These are phyloP conservation scores for Eudasyphora cyanicolor DNA, from an alignment of 2,888 invertebrate species.

Conservation along the genomic window DNA sequence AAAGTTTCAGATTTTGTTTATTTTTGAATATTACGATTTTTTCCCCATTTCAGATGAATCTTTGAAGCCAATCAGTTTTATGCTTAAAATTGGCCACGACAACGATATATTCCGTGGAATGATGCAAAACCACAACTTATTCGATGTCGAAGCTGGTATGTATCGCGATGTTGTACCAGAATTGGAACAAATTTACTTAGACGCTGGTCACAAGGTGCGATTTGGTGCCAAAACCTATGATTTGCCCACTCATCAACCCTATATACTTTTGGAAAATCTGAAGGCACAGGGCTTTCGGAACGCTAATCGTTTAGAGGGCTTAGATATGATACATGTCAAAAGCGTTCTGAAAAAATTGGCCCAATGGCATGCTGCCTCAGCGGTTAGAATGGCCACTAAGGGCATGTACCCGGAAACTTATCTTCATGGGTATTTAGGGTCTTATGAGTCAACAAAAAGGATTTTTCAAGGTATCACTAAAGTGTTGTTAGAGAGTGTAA, in stretches of 20 bases:
- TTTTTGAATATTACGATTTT: too few relatives aligned
- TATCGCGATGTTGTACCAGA: conserved; percentile 71
- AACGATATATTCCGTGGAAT: conserved; percentile 57
- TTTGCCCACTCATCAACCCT: conserved; percentile 63
- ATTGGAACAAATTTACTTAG: conserved; percentile 70
- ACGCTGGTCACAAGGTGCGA: conserved; percentile 67
- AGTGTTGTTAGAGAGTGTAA: conserved; percentile 60
- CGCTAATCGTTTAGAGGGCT: conserved; percentile 70
- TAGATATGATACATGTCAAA: conserved; percentile 72
- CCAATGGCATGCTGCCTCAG: conserved; percentile 76
- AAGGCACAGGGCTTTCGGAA: conserved; percentile 70
- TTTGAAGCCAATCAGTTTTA: conserved; percentile 62
- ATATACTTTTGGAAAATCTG: conserved; percentile 73
- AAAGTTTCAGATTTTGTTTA: too few relatives aligned
- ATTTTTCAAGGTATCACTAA: conserved; percentile 53
- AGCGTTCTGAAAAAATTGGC: conserved; percentile 73
- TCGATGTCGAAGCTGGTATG: conserved; percentile 71
- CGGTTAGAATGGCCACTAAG: conserved; percentile 67
- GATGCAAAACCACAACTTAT: conserved; percentile 67
- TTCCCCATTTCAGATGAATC: conserved; percentile 54
- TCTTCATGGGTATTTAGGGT: conserved; percentile 45
- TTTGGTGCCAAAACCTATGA: conserved; percentile 68
- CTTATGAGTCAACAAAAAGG: conserved; percentile 38
- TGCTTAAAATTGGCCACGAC: conserved; percentile 68
- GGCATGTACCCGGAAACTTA: conserved; percentile 66